Evolutionary conservation across 2,113 vertebrate species (phyloP).

Genomic region (Ammodytes marinus): DNA sequence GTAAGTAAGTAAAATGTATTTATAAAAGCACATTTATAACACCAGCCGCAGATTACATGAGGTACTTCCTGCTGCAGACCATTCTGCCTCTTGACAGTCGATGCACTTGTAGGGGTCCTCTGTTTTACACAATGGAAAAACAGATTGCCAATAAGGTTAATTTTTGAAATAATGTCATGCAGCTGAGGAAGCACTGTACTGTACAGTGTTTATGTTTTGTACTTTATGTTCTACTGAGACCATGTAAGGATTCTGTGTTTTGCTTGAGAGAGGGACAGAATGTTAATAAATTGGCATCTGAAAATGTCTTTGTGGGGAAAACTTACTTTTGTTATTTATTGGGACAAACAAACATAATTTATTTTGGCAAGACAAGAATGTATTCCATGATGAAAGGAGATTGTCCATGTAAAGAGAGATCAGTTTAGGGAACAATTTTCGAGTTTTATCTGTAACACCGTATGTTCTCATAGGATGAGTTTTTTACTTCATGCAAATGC

Average conservation of each 20-base stretch:
- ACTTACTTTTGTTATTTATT: too few relatives aligned
- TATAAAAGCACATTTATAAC: too few relatives aligned
- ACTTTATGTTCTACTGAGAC: too few relatives aligned
- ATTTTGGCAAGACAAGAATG: too few relatives aligned
- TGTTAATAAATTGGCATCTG: not conserved
- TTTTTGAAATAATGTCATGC: not conserved
- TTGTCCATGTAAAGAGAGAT: not conserved
- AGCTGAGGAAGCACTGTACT: too few relatives aligned
- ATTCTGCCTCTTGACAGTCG: slow-evolving; percentile 81
- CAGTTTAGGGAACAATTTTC: too few relatives aligned
- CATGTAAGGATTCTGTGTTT: slow-evolving; percentile 77
- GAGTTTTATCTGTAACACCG: too few relatives aligned
- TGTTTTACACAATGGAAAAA: slow-evolving; percentile 50
- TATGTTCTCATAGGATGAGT: not conserved
- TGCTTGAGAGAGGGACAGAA: slow-evolving; percentile 4
- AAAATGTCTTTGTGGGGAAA: too few relatives aligned
- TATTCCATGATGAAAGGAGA: too few relatives aligned
- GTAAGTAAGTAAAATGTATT: too few relatives aligned
- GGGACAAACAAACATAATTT: too few relatives aligned
- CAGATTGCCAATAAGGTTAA: not conserved
- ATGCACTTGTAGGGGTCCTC: slow-evolving; percentile 82
- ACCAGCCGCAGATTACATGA: slow-evolving; percentile 79
- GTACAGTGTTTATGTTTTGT: too few relatives aligned
- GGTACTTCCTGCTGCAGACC: slow-evolving; percentile 83
- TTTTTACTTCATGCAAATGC: not conserved